phyloP scores from a whole-genome alignment of 2,113 vertebrate species.

The Corythornis madagascariensis region DNA sequence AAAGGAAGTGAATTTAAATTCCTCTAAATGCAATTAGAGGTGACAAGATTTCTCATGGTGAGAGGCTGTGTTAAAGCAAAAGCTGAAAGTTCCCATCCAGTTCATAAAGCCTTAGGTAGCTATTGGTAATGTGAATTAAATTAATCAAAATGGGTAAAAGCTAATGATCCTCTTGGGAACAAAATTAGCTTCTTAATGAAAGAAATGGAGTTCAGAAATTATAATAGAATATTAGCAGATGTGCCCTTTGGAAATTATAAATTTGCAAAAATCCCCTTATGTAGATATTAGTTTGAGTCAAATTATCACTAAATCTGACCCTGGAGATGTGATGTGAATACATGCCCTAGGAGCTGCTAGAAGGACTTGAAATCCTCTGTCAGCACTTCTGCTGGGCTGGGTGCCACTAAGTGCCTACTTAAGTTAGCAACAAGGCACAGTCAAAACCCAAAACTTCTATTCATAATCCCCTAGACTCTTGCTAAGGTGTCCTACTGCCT shows the following conservation, averaged over 20 bases:
- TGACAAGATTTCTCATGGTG: constrained; percentile 67
- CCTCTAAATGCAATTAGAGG: constrained; percentile 57
- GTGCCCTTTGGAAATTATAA: constrained; percentile 76
- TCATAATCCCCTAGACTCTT: constrained; percentile 5
- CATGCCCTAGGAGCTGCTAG: neutral
- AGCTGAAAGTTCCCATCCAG: constrained; percentile 61
- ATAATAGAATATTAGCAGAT: constrained; percentile 72
- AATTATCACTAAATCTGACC: constrained; percentile 71
- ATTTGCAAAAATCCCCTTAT: constrained; percentile 72
- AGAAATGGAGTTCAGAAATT: constrained; percentile 74
- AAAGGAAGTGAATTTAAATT: constrained; percentile 68
- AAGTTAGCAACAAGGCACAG: neutral
- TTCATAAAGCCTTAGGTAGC: constrained; percentile 67
- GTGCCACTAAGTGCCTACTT: neutral
- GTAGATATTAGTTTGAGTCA: constrained; percentile 66
- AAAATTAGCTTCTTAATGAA: constrained; percentile 78
- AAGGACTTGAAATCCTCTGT: neutral
- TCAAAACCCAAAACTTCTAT: neutral
- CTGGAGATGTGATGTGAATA: constrained; percentile 46
- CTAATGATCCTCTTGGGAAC: constrained; percentile 72
- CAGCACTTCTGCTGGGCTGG: neutral
- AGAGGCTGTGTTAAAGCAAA: constrained; percentile 53
- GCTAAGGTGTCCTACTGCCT: neutral
- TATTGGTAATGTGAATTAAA: constrained; percentile 68
- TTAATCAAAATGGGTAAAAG: constrained; percentile 73